Evolutionary conservation across 2,113 vertebrate species (phyloP).

Genomic region (Silurus glanis): DNA sequence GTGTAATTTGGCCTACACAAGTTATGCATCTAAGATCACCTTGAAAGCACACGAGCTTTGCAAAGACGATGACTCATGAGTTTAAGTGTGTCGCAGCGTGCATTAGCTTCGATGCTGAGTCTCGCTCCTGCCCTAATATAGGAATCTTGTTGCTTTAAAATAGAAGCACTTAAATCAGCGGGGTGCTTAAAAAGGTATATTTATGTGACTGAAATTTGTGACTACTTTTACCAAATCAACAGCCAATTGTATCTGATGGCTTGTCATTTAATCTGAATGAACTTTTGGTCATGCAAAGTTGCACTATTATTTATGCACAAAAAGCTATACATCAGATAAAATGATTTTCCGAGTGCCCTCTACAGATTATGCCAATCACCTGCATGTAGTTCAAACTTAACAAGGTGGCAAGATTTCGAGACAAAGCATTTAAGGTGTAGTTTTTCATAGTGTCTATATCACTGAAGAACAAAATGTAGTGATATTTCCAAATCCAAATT

Average conservation of each 20-base stretch:
- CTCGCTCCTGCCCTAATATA: background rate
- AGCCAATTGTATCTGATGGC: background rate
- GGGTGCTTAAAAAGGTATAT: background rate
- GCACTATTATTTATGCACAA: background rate
- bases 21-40: background rate
- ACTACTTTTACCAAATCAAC: background rate
- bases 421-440: background rate
- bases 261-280: background rate
- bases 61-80: constrained; percentile 17
- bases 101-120: background rate
- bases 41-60: background rate
- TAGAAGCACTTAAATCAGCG: background rate
- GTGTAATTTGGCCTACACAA: background rate
- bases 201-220: background rate
- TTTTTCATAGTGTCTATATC: background rate
- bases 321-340: background rate
- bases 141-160: constrained; percentile 5
- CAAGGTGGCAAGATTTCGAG: background rate
- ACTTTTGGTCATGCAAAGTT: background rate
- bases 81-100: constrained; percentile 8
- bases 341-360: background rate
- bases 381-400: background rate
- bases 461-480: background rate
- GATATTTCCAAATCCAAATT: too few relatives aligned
- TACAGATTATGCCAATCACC: background rate